phyloP scores from a whole-genome alignment of 2,797 vertebrate genomes.

The Manis javanica region DNA sequence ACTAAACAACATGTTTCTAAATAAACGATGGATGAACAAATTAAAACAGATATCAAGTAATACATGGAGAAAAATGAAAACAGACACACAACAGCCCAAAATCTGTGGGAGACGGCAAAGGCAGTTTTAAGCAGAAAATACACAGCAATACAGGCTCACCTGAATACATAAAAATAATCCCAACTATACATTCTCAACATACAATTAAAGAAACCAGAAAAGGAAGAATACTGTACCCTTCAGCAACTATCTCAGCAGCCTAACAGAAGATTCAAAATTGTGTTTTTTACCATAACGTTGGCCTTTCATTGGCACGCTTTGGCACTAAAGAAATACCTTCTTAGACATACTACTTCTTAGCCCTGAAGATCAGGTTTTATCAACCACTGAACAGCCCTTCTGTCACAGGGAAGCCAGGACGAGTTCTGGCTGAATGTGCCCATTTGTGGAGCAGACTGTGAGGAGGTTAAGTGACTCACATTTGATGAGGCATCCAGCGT shows the following conservation, averaged over 20 bases:
- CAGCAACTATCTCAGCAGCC: not conserved
- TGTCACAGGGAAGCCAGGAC: slow-evolving; percentile 92
- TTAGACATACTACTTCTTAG: not conserved
- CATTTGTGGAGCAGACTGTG: slow-evolving; percentile 90
- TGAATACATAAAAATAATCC: too few relatives aligned
- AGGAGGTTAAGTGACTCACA: not conserved
- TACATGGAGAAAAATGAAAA: too few relatives aligned
- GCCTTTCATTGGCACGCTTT: not conserved
- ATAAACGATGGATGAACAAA: too few relatives aligned
- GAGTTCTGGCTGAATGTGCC: slow-evolving; percentile 89
- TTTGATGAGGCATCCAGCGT: not conserved
- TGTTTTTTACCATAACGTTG: not conserved
- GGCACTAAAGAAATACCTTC: not conserved
- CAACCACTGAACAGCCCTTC: slow-evolving; percentile 83
- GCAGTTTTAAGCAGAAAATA: too few relatives aligned
- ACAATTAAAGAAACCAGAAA: too few relatives aligned
- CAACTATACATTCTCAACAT: too few relatives aligned
- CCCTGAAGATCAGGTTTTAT: not conserved
- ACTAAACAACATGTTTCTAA: too few relatives aligned
- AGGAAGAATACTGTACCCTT: not conserved
- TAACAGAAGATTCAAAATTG: not conserved
- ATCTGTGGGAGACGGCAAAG: too few relatives aligned
- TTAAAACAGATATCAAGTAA: too few relatives aligned
- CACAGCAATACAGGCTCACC: too few relatives aligned
- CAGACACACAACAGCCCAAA: too few relatives aligned